Base-by-base conservation (phyloP, 1,140 invertebrate genomes). In the Heterodera carotae region DNA sequence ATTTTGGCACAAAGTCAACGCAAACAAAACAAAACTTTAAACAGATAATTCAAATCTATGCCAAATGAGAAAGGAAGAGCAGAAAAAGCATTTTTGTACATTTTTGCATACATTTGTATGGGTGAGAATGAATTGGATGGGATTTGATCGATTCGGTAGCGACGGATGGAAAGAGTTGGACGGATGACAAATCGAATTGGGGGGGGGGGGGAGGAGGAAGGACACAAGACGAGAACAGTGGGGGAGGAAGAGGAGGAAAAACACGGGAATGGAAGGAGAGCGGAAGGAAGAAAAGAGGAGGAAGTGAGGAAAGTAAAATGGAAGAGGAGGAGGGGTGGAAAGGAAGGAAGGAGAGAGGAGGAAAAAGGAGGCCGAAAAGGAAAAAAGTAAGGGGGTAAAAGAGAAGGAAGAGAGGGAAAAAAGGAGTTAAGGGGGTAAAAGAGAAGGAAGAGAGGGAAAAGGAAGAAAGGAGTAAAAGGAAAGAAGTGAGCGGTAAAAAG, bases 61-160 rank as follows among this genome's bases (percentile, higher is more conserved):
- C 7, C 60, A 31, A 62, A 62, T 8, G 39, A 12, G 12, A 43
- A 43, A 43, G 39, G 39, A 43, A 43, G 6, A 10, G 29, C 60
- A 7, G 60, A 31, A 62, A 62, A 18, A 62, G 60, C 60, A 62
- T n/a, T n/a, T n/a, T n/a, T n/a, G n/a, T n/a, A n/a, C n/a, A n/a
- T n/a, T n/a, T n/a, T n/a, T n/a, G n/a, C n/a, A n/a, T n/a, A n/a
- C n/a, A n/a, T n/a, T n/a, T n/a, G n/a, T n/a, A n/a, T n/a, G n/a
- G n/a, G n/a, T n/a, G 60, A 18, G 60, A 31, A 62, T 53, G 48
- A 53, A 18, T 53, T 39, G 39, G 7, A 39, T 39, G 39, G 39
- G 39, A 39, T 39, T 39, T 39, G 39, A 39, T 39, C 59, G 59
- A 62, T 25, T 8, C n/a, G 29, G 18, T 3, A 22, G 22, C n/a